Evolutionary conservation across 2,888 invertebrate genomes (phyloP).

Genomic region (Lepidochrysops patricia): DNA sequence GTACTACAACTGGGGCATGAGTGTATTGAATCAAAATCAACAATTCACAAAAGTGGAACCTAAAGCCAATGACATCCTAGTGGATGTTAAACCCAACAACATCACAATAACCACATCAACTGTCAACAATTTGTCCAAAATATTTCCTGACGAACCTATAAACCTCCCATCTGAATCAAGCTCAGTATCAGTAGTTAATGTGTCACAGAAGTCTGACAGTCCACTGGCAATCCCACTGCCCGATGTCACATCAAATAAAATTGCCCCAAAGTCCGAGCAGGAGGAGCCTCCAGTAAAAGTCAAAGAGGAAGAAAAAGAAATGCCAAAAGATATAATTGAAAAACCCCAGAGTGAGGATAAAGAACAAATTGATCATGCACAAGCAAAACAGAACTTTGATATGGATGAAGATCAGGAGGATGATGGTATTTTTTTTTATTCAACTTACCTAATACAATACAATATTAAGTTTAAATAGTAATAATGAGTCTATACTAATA

Average conservation of each 20-base stretch:
- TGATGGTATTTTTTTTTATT: conserved; percentile 14
- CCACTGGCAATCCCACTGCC: neutral
- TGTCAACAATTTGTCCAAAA: neutral
- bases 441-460: too few species aligned
- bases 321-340: conserved; percentile 12
- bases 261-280: conserved; percentile 4
- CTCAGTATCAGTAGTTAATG: neutral
- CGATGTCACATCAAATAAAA: neutral
- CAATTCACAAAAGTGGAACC: conserved; percentile 15
- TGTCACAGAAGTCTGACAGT: neutral
- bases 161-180: neutral
- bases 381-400: conserved; percentile 21
- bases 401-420: conserved; percentile 30
- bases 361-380: conserved; percentile 29
- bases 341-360: conserved; percentile 26
- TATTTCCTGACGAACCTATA: neutral
- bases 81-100: conserved; percentile 1
- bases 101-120: neutral
- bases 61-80: conserved; percentile 16
- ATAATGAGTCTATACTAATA: too few species aligned
- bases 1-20: conserved; percentile 53
- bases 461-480: too few species aligned
- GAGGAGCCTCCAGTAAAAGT: conserved; percentile 22
- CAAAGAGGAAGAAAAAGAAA: conserved; percentile 22
- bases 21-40: conserved; percentile 29